These are phyloP conservation scores for Chloroceryle aenea DNA, from an alignment of 2,113 vertebrate genomes.

Conservation along the genomic window DNA sequence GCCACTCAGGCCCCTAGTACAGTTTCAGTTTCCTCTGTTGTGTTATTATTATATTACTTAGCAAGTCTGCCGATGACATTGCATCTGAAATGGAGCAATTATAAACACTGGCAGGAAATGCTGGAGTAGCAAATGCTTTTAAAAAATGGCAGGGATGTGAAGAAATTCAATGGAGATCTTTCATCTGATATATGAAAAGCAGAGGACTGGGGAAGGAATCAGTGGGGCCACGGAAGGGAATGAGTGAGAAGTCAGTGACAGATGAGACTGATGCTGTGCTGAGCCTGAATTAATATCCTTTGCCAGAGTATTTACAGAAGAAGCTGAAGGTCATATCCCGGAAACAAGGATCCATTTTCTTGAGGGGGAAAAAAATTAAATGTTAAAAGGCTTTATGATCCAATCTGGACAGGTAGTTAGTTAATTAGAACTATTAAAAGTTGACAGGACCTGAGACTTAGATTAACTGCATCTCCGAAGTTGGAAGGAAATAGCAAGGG, in stretches of 20 bases:
- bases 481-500: conserved; percentile 48
- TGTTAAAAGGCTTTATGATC: conserved; percentile 74
- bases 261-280: conserved; percentile 42
- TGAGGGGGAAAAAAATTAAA: conserved; percentile 59
- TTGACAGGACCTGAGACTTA: conserved; percentile 63
- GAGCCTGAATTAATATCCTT: conserved; percentile 48
- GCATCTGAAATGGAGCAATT: conserved; percentile 54
- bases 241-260: conserved; percentile 58
- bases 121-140: conserved; percentile 35
- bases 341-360: conserved; percentile 71
- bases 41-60: conserved; percentile 28
- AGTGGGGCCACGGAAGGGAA: background rate
- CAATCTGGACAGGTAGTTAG: conserved; percentile 55
- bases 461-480: conserved; percentile 64
- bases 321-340: conserved; percentile 67
- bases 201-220: conserved; percentile 3
- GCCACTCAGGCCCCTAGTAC: background rate
- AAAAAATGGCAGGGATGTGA: conserved; percentile 58
- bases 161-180: conserved; percentile 54
- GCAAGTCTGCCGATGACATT: conserved; percentile 21
- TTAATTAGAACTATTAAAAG: conserved; percentile 78
- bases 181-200: conserved; percentile 42
- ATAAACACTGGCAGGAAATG: conserved; percentile 54
- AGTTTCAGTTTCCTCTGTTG: conserved; percentile 27
- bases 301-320: conserved; percentile 59